Conservation (phyloP, 2,797 vertebrate species). For the Sparus aurata region DNA sequence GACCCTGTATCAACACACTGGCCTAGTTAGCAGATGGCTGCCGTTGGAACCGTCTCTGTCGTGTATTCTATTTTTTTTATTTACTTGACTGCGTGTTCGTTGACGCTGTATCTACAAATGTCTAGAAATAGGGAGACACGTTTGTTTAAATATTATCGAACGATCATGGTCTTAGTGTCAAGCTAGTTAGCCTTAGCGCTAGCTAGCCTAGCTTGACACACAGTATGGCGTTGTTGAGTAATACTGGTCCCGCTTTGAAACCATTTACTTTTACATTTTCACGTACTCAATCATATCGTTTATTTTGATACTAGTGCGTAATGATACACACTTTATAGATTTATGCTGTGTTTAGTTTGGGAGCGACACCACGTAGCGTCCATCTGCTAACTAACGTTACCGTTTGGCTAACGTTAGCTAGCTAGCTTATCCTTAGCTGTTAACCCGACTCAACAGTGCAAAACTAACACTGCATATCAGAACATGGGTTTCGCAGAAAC, state of each 20-base stretch:
- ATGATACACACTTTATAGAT: constrained; percentile 52
- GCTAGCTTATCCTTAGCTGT: constrained; percentile 74
- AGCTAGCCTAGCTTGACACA: constrained; percentile 49
- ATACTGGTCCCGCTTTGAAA: background rate
- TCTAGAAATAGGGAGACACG: fast-evolving
- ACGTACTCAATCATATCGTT: constrained; percentile 13
- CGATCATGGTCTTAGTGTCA: background rate
- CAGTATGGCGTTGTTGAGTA: constrained; percentile 31
- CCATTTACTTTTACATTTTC: background rate
- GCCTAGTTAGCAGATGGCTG: constrained; percentile 74
- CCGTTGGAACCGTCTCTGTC: background rate
- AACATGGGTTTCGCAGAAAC: constrained; percentile 39
- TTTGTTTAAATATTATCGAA: fast-evolving
- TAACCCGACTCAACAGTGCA: constrained; percentile 56
- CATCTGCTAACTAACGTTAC: constrained; percentile 63
- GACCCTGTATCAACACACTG: constrained; percentile 58
- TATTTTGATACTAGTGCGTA: constrained; percentile 49
- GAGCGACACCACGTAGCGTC: constrained; percentile 44
- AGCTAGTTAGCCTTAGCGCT: constrained; percentile 50
- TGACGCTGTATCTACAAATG: background rate
- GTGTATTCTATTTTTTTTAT: too few relatives aligned
- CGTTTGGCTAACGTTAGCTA: constrained; percentile 69
- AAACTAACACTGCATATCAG: constrained; percentile 58
- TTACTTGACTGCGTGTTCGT: background rate
- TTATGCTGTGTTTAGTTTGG: constrained; percentile 51